Evolutionary conservation across 35 echinoderm and acorn worm species (phyloP).

Genomic region (Diadema setosum): DNA sequence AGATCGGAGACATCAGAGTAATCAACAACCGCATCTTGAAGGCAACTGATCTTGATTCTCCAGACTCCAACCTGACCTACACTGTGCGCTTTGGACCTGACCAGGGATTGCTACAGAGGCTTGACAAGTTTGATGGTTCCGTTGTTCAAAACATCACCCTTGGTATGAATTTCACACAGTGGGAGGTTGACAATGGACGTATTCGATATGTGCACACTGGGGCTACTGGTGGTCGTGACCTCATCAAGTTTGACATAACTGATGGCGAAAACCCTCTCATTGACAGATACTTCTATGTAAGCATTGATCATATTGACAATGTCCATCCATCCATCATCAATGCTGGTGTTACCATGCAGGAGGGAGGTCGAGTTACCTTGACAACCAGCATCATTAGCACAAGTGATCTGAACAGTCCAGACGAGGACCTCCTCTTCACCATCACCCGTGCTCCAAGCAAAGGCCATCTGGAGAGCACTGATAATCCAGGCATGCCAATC

Average conservation of each 20-base stretch:
- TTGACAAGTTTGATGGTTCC: constrained; percentile 56
- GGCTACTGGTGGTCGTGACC: constrained; percentile 65
- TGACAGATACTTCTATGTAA: constrained; percentile 99
- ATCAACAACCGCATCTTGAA: constrained; percentile 88
- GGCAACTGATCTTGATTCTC: constrained; percentile 91
- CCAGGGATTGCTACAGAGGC: constrained; percentile 76
- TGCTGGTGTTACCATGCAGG: constrained; percentile 92
- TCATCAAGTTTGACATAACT: constrained; percentile 98
- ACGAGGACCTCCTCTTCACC: constrained; percentile 85
- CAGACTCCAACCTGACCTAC: constrained; percentile 89
- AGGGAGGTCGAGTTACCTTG: constrained; percentile 85
- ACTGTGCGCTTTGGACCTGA: constrained; percentile 69
- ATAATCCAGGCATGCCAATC: constrained; percentile 91
- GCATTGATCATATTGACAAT: constrained; percentile 75
- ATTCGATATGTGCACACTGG: constrained; percentile 87
- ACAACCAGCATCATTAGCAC: constrained; percentile 89
- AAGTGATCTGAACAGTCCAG: constrained; percentile 96
- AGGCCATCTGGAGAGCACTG: constrained; percentile 94
- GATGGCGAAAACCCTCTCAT: constrained; percentile 89
- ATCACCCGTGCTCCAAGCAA: constrained; percentile 83
- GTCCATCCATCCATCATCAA: constrained; percentile 90
- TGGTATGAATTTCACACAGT: constrained; percentile 89
- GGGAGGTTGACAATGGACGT: constrained; percentile 90
- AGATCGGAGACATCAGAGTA: constrained; percentile 71
- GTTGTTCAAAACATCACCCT: constrained; percentile 86